Evolutionary conservation across 2,888 invertebrate genomes (phyloP), one percentile per base, ranked within the genome.

Genomic region (Rotaria sp.): DNA sequence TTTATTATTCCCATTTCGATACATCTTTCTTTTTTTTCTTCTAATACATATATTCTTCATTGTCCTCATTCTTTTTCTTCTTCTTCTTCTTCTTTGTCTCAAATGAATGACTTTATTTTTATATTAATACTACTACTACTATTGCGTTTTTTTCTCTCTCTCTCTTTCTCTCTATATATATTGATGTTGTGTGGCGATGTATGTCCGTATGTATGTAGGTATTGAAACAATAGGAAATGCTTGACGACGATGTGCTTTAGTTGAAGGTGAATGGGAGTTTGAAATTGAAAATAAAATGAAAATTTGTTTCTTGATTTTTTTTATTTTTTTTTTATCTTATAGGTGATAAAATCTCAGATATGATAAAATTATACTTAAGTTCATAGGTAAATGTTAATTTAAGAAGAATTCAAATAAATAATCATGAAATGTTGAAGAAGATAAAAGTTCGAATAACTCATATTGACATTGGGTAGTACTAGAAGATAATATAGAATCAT

Each of bases 61-160:
- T 52, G 2, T 50, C 15, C 55, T 55, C 26, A 2, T 52, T 52
- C 8, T 52, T 52, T 24, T 10, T 55, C 10, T 2, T 26, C 24
- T 55, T 55, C 5, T 26, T 5, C 24, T 24, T 24, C 21, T 55
- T 26, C 57, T 59, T n/a, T 59, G 57, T 59, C 57, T 59, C 57
- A 59, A 59, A 59, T 30, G 57, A 59, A 59, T 59, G 57, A 59
- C 57, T 59, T n/a, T 59, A 59, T 59, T 59, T 59, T 59, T 59
- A 30, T 59, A 59, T 59, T 30, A 59, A 59, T 13, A 30, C 57
- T 59, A 30, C 15, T 59, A 59, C 11, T n/a, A 59, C 21, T 55
- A 26, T 7, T 26, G 4, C 26, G 4, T 0, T 30, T 59, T 59
- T 26, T 59, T 59, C 30, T n/a, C 2, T 30, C 8, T 26, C n/a